A percentile compares a stretch with the other conserved stretches of the same genome.
phyloP scores from a whole-genome alignment of 1,140 invertebrate genomes.

The Drosophila lini region DNA sequence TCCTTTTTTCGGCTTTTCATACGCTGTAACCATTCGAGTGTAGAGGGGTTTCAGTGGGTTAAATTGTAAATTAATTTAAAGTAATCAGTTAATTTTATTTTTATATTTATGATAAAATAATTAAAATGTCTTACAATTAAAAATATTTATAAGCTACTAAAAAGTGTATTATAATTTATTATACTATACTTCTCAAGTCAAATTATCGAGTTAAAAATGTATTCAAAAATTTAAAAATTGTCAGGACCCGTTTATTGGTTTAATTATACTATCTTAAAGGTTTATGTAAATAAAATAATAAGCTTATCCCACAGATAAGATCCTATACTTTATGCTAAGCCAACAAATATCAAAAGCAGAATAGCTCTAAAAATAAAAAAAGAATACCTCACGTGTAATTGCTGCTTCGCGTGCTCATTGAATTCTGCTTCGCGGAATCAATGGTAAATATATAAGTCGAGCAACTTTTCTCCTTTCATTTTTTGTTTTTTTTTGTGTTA shows the following conservation, averaged over 20 bases:
- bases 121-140: too few relatives aligned
- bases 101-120: background rate
- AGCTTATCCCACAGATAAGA: background rate
- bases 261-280: too few relatives aligned
- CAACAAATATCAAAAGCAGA: background rate
- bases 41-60: background rate
- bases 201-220: too few relatives aligned
- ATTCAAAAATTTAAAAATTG: too few relatives aligned
- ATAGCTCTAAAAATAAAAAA: background rate
- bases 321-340: background rate
- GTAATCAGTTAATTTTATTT: too few relatives aligned
- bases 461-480: background rate
- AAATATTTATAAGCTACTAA: too few relatives aligned
- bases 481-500: conserved; percentile 10
- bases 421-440: too few relatives aligned
- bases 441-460: conserved; percentile 28
- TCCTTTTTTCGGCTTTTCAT: conserved; percentile 33
- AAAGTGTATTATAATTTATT: too few relatives aligned
- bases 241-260: too few relatives aligned
- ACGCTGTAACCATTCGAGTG: background rate
- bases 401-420: conserved; percentile 9
- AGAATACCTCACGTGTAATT: background rate
- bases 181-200: too few relatives aligned
- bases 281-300: too few relatives aligned
- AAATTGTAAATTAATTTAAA: background rate